A percentile compares a stretch with the other conserved stretches of the same genome.
Evolutionary conservation across 2,113 vertebrate genomes (phyloP).

Genomic region (Centropus bengalensis): DNA sequence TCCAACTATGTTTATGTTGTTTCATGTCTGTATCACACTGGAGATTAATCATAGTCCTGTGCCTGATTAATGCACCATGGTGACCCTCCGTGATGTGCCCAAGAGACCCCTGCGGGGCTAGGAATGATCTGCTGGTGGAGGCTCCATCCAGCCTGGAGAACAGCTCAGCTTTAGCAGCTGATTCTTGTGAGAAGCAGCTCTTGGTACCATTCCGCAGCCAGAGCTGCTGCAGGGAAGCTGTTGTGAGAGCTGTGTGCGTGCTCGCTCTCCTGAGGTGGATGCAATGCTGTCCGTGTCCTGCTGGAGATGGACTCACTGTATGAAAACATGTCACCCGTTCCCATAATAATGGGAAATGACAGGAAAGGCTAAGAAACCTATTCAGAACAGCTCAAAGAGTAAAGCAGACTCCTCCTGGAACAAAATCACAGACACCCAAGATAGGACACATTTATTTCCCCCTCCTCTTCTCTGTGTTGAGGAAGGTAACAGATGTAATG

Average conservation of each 20-base stretch:
- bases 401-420: background rate
- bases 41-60: background rate
- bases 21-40: background rate
- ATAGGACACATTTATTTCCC: background rate
- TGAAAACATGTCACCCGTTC: background rate
- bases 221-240: background rate
- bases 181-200: background rate
- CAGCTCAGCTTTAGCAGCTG: background rate
- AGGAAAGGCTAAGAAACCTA: background rate
- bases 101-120: background rate
- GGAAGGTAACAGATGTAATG: background rate
- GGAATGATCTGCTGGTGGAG: background rate
- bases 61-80: background rate
- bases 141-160: background rate
- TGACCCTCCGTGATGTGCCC: background rate
- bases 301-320: background rate
- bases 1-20: background rate
- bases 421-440: background rate
- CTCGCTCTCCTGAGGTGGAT: background rate
- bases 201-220: background rate
- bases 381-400: background rate
- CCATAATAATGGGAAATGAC: background rate
- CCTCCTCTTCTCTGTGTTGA: background rate
- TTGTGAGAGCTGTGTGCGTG: background rate
- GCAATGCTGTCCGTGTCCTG: background rate